Base-by-base conservation (phyloP, 1,140 invertebrate genomes). In the Macrosteles quadrilineatus region DNA sequence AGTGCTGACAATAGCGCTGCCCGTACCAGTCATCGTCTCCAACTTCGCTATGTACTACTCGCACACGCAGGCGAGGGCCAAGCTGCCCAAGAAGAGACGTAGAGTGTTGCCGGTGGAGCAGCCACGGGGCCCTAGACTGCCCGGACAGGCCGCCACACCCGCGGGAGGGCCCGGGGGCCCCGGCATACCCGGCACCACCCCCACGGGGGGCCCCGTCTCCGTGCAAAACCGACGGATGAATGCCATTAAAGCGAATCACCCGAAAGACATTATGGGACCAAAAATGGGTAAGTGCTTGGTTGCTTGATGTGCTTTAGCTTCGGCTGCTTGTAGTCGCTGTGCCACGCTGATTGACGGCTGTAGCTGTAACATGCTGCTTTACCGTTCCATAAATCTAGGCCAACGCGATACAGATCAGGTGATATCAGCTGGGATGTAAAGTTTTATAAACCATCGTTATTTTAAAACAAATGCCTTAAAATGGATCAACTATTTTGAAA, bases 31-130 rank as follows among this genome's bases (percentile, higher is more conserved):
- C 79, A 98, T 98, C 78, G 96, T 98, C 74, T 97, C 95, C 81
- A 98, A 98, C 84, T 98, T 98, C 84, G 95, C 96, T 77, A 98
- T 98, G 93, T 98, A 98, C 85, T 98, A 98, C 84, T 96, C 94
- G 76, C 95, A 97, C 83, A 97, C 95, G 75, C 92, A 94, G 80
- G 97, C 96, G 69, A 83, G 96, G 77, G 95, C 95, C 67, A 98
- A 98, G 83, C 86, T 98, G 80, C 96, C 96, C 68, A 98, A 98
- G 87, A 97, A 98, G 84, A 85, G 96, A 75, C 87, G 96, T 83
- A 85, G 95, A 80, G 96, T 98, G 67, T 84, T 98, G 77, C 96
- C 97, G 47, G 96, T 98, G 47, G 96, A 98, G 82, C 93, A 94
- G 71, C 87, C 91, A 17, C 84, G 92, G 74, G 87, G 85, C 12